Conservation (phyloP, 2,888 invertebrate genomes). For the Drosophila ustulata region DNA sequence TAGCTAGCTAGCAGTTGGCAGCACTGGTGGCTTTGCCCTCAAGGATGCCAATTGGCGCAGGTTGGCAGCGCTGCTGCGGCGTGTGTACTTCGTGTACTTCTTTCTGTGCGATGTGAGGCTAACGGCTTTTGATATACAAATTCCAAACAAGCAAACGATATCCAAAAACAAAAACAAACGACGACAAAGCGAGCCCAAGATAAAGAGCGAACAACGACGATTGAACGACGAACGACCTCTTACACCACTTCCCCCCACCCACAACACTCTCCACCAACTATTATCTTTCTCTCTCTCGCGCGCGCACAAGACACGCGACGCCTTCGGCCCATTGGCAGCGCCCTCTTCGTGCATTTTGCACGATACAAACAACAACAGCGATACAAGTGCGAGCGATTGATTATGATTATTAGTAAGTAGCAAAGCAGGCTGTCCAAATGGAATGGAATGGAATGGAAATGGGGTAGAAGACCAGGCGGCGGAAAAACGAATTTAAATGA, state of each 20-base stretch:
- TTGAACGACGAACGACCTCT: constrained; percentile 37
- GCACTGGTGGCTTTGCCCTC: constrained; percentile 29
- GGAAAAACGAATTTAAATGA: constrained; percentile 77
- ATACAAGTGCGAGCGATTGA: constrained; percentile 80
- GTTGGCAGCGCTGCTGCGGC: constrained; percentile 62
- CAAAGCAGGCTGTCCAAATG: constrained; percentile 56
- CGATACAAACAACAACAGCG: constrained; percentile 71
- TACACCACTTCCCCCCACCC: constrained; percentile 24
- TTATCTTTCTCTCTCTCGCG: constrained; percentile 41
- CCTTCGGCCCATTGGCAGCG: constrained; percentile 16
- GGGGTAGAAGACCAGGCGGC: constrained; percentile 59
- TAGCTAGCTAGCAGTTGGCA: constrained; percentile 32
- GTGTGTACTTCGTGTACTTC: constrained; percentile 11
- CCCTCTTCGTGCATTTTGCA: constrained; percentile 61
- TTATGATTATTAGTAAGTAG: constrained; percentile 78
- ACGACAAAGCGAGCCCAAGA: constrained; percentile 63
- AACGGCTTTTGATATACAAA: constrained; percentile 68
- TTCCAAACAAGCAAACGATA: constrained; percentile 51
- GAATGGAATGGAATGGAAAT: constrained; percentile 36
- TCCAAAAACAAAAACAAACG: constrained; percentile 72
- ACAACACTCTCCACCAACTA: constrained; percentile 31
- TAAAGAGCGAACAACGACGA: constrained; percentile 41
- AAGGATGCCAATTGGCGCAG: constrained; percentile 74
- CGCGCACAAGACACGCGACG: constrained; percentile 34
- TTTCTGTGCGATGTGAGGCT: constrained; percentile 48